Evolutionary conservation across 1,140 invertebrate genomes (phyloP), one percentile per base, ranked within the genome.

Genomic region (Ganaspis sp.): DNA sequence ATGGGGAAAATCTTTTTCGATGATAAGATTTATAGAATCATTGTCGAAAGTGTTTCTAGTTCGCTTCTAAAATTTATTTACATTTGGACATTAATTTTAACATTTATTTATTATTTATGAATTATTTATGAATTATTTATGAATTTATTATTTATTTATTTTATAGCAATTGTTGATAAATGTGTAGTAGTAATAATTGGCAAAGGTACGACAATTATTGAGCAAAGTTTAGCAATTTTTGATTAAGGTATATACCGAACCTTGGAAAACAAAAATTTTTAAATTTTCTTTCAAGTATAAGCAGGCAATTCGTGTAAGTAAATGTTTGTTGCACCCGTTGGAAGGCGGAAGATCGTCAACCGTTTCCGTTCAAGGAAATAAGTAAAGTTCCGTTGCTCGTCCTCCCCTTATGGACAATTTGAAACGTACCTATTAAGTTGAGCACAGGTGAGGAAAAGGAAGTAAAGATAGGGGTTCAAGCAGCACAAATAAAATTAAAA

Each of bases 391-490:
- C 58, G 58, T 64, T 64, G 58, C 58, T 29, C 23, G 58, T 26
- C 23, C 26, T 64, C 58, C 26, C 58, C 23, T 8, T 21, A 6
- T 64, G 53, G 53, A 26, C 19, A 23, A 23, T 54, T 54, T 8
- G 4, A 54, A 54, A 23, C 8, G 19, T 54, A 54, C 17, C 9
- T 26, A 64, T 64, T 64, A 64, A 64, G 58, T 21, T 34, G 15
- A 64, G 58, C 58, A 64, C 58, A 64, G 21, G 58, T 64, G 58
- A 64, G 58, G 58, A 64, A 64, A 64, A 64, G 58, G 58, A 64
- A 64, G 58, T n/a, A 29, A 64, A 64, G 23, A 64, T 64, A 64
- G 58, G 58, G 58, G 58, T 64, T 64, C 58, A 64, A 64, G 23
- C 15, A n/a, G 23, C 54, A 26, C 23, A 29, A 64, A 34, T 34